These are phyloP conservation scores for Achatina immaculata DNA, from an alignment of 1,140 invertebrate species.

Conservation along the genomic window DNA sequence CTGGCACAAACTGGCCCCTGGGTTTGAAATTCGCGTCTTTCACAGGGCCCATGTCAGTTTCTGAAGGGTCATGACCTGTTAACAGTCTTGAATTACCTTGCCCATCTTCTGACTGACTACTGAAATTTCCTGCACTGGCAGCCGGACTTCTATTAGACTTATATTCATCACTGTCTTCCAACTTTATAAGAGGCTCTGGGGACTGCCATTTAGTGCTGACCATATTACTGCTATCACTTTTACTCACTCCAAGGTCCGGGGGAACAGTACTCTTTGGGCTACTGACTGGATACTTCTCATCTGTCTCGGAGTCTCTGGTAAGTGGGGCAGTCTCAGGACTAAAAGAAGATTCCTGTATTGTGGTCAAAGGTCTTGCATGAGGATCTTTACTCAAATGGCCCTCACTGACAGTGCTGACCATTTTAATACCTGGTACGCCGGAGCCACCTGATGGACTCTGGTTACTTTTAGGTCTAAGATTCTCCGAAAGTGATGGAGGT, in stretches of 20 bases:
- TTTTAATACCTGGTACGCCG: constrained; percentile 4
- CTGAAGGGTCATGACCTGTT: background rate
- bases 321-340: too few species aligned
- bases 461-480: constrained; percentile 1
- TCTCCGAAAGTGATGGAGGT: constrained; percentile 24
- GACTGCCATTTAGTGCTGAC: background rate
- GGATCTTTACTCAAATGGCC: constrained; percentile 32
- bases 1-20: constrained; percentile 23
- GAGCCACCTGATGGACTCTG: background rate
- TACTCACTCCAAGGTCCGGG: background rate
- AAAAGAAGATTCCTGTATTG: too few species aligned
- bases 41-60: background rate
- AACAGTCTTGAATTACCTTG: constrained; percentile 33
- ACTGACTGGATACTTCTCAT: too few species aligned
- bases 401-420: constrained; percentile 11
- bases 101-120: background rate
- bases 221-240: background rate
- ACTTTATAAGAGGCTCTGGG: constrained; percentile 28
- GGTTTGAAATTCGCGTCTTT: constrained; percentile 23
- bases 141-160: background rate
- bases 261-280: background rate
- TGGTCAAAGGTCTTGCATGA: constrained; percentile 27
- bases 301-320: too few species aligned
- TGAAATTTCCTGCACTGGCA: background rate
- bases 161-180: background rate